phyloP scores from a whole-genome alignment of 2,888 invertebrate genomes.

The Drosophila monieri region DNA sequence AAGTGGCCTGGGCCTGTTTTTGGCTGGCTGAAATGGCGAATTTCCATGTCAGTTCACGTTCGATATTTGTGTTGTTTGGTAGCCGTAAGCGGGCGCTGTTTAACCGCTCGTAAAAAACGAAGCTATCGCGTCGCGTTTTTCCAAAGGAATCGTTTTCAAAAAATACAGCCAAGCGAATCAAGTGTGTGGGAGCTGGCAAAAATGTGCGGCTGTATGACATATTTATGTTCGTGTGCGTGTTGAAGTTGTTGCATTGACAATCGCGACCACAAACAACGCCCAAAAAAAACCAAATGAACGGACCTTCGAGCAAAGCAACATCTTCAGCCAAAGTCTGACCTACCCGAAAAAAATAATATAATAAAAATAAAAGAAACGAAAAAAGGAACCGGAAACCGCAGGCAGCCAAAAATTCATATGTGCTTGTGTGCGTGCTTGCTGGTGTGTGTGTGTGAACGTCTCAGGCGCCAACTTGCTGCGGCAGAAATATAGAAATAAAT shows the following conservation, averaged over 20 bases:
- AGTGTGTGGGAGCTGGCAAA: constrained; percentile 23
- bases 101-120: constrained; percentile 32
- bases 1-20: constrained; percentile 54
- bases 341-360: constrained; percentile 35
- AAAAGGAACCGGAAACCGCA: constrained; percentile 41
- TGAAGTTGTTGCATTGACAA: constrained; percentile 61
- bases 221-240: constrained; percentile 12
- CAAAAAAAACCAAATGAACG: constrained; percentile 27
- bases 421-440: constrained; percentile 18
- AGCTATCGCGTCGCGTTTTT: constrained; percentile 53
- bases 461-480: constrained; percentile 51
- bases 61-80: constrained; percentile 84
- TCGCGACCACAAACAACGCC: constrained; percentile 57
- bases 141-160: constrained; percentile 22
- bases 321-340: constrained; percentile 24
- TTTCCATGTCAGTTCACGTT: constrained; percentile 83
- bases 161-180: constrained; percentile 3
- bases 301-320: constrained; percentile 9
- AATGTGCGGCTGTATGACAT: constrained; percentile 25
- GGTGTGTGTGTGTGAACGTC: constrained; percentile 27
- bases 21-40: constrained; percentile 59
- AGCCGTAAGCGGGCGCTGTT: constrained; percentile 72
- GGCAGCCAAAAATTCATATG: constrained; percentile 52
- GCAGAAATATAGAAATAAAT: constrained; percentile 43
- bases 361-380: constrained; percentile 35